Evolutionary conservation across 2,888 invertebrate genomes (phyloP), one percentile per base, ranked within the genome.

Genomic region (Linnaemya vulpina): DNA sequence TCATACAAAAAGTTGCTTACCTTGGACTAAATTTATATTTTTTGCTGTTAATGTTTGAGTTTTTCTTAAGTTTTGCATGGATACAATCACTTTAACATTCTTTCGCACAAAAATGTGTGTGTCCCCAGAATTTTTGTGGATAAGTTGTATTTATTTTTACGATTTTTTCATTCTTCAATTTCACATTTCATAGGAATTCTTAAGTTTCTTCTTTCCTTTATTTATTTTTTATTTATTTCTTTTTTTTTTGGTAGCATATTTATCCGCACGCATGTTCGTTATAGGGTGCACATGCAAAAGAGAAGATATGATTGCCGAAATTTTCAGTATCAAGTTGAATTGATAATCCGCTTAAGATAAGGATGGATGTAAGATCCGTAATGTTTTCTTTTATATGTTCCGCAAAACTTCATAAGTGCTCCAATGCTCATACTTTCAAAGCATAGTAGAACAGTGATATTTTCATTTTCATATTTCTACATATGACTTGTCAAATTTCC

Each of bases 21-120:
- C 85, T 85, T 85, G 85, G 85, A 85, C 85, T 83, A 85, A 85
- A 85, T 85, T 40, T 82, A 65, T 78, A 51, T 68, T 75, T 74
- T 84, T 79, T 51, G 22, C 70, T 81, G 38, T 60, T 55, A 17
- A 30, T 20, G 20, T 68, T 77, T 77, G 0, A 46, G 11, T 15
- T 53, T 60, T 70, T 43, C 11, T 67, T 17, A 58, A 67, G 65
- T 67, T 75, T 83, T 78, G 82, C 74, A 83, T 79, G 75, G 71
- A 71, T 71, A 75, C 74, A 78, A 75, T 65, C 74, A 76, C 73
- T 81, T 80, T 11, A 76, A 62, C 71, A 70, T 79, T 79, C 71
- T 51, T 77, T 60, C n/a, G n/a, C 30, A 35, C 30, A 40, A 60
- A 58, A 71, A 40, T 76, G 63, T 63, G 71, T 67, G 67, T 80